These are phyloP conservation scores for Scolopax rusticola DNA, from an alignment of 2,797 vertebrate genomes.

Conservation along the genomic window DNA sequence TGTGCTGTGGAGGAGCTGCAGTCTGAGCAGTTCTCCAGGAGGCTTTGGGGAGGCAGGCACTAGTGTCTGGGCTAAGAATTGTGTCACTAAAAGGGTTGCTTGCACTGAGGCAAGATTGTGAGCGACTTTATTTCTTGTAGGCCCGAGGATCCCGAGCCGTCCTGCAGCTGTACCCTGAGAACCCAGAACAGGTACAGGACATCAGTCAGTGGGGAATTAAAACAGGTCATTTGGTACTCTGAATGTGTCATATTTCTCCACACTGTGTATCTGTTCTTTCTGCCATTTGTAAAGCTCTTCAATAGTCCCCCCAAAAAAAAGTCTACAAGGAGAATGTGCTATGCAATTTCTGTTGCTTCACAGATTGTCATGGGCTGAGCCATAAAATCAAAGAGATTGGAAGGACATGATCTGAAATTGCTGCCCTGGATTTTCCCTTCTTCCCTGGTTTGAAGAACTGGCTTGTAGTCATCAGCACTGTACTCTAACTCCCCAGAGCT, in stretches of 20 bases:
- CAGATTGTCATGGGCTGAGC: not conserved
- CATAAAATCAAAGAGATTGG: not conserved
- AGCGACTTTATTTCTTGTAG: conserved; percentile 67
- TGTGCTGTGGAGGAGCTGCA: not conserved
- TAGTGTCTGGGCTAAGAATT: not conserved
- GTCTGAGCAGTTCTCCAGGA: not conserved
- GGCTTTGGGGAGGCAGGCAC: not conserved
- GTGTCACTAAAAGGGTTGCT: not conserved
- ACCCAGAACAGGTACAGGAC: conserved; percentile 89
- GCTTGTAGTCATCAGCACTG: not conserved
- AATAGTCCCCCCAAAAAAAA: not conserved
- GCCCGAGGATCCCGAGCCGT: conserved; percentile 89
- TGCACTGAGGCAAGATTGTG: not conserved
- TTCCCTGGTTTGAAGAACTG: not conserved
- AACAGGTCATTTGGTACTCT: not conserved
- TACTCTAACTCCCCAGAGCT: not conserved
- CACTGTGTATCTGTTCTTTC: not conserved
- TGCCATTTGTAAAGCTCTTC: not conserved
- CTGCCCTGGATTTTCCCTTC: not conserved
- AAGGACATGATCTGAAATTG: not conserved
- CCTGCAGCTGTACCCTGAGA: conserved; percentile 96
- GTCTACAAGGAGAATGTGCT: not conserved
- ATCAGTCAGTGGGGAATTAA: not conserved
- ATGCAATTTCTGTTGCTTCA: not conserved
- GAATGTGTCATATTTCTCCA: not conserved